Base-by-base conservation (phyloP, 1,140 invertebrate genomes). In the Steinernema feltiae region DNA sequence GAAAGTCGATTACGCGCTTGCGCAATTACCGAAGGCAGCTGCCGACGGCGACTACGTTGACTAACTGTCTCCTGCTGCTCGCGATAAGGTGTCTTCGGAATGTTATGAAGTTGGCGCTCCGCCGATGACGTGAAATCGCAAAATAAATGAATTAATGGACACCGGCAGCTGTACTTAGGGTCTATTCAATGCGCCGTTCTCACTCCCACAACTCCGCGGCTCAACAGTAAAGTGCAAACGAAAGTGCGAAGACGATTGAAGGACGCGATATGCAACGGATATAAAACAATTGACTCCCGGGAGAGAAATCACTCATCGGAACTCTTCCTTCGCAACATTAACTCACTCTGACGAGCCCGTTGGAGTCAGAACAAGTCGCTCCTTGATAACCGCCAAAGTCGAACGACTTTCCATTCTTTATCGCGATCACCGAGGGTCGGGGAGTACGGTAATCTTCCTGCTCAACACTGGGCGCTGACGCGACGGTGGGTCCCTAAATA, bases 391-490 rank as follows among this genome's bases (percentile, higher is more conserved):
- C 78, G 21, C 84, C 83, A 32, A 86, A 79, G 70, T 85, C 83
- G 71, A 85, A 85, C 72, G 79, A 81, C 69, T 85, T 85, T n/a
- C 83, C 83, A 48, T 69, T 84, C 74, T 85, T 82, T n/a, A 85
- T 82, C 21, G 77, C 76, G 29, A 70, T 63, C 32, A 85, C 79
- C 1, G 85, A 83, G 17, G 83, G 83, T 72, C 80, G 72, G 1
- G 85, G 83, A n/a, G 85, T 85, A 27, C 85, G 76, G 63, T 85
- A 86, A 70, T 86, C 85, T 71, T 86, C 83, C 74, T 87, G 83
- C 63, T 85, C 83, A 2, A 85, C 85, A 31, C 81, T 83, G 24
- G 83, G 83, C 18, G 83, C 83, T 3, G 85, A 86, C 7, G 81
- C 83, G 27, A 85, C 80, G 46, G 83, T 85, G 1, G 83, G 83